phyloP scores from a whole-genome alignment of 2,113 vertebrate species.

The Lanius collurio region DNA sequence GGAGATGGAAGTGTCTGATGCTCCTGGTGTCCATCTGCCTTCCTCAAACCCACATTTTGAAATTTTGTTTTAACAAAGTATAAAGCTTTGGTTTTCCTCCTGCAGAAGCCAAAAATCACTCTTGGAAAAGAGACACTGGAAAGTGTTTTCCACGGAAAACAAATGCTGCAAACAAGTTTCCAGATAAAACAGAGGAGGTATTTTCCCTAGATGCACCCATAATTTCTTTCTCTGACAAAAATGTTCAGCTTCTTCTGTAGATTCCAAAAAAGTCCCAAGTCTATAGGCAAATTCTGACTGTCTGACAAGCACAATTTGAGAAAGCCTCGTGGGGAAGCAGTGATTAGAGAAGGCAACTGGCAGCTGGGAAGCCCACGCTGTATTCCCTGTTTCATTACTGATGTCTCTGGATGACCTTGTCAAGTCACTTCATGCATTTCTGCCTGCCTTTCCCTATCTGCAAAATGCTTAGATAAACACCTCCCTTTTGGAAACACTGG shows the following conservation, averaged over 20 bases:
- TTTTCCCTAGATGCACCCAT: background rate
- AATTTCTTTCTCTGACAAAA: background rate
- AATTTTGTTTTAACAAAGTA: background rate
- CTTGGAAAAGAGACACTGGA: background rate
- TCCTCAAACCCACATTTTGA: background rate
- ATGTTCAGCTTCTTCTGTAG: background rate
- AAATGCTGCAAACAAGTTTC: background rate
- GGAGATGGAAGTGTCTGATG: background rate
- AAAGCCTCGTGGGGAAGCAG: background rate
- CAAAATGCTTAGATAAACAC: background rate
- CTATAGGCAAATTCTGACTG: background rate
- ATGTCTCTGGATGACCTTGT: constrained; percentile 23
- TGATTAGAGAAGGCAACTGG: constrained; percentile 35
- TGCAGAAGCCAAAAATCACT: constrained; percentile 4
- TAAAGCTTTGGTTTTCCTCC: background rate
- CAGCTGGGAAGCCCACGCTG: background rate
- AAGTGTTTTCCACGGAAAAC: background rate
- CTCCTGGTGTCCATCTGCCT: background rate
- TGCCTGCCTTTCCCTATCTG: background rate
- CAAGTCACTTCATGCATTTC: constrained; percentile 23
- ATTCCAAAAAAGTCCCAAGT: background rate
- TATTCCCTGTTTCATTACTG: background rate
- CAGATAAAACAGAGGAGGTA: background rate
- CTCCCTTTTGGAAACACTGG: background rate
- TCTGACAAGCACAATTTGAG: background rate